Evolutionary conservation across 2,113 vertebrate genomes (phyloP).

Genomic region (Urocolius indicus): DNA sequence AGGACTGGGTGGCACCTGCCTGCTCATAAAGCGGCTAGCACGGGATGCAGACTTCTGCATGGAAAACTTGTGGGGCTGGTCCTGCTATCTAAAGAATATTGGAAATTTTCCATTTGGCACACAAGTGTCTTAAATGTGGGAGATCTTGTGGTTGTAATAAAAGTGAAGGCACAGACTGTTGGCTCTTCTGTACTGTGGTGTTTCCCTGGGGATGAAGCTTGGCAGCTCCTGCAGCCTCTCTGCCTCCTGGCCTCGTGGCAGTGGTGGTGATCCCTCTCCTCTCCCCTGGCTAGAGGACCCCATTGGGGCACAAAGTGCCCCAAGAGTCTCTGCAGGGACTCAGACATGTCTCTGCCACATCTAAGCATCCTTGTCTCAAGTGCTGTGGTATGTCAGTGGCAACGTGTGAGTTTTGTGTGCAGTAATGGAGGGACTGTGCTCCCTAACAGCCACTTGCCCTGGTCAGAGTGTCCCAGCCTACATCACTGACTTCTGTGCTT

Average conservation of each 20-base stretch:
- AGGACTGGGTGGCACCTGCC: constrained; percentile 68
- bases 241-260: not conserved
- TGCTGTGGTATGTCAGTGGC: not conserved
- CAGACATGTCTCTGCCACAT: not conserved
- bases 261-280: not conserved
- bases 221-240: not conserved
- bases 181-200: not conserved
- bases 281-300: not conserved
- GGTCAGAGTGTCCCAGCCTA: accelerated
- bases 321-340: not conserved
- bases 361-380: not conserved
- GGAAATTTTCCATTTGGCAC: not conserved
- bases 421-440: accelerated
- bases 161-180: accelerated
- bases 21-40: constrained; percentile 73
- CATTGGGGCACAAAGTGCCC: not conserved
- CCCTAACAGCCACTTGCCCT: not conserved
- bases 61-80: constrained; percentile 73
- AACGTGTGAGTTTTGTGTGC: not conserved
- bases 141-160: not conserved
- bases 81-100: constrained; percentile 45
- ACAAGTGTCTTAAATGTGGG: not conserved
- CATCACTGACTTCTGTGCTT: not conserved
- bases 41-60: constrained; percentile 11
- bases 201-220: not conserved